Evolutionary conservation across 2,797 vertebrate genomes (phyloP).

Genomic region (Alauda arvensis): DNA sequence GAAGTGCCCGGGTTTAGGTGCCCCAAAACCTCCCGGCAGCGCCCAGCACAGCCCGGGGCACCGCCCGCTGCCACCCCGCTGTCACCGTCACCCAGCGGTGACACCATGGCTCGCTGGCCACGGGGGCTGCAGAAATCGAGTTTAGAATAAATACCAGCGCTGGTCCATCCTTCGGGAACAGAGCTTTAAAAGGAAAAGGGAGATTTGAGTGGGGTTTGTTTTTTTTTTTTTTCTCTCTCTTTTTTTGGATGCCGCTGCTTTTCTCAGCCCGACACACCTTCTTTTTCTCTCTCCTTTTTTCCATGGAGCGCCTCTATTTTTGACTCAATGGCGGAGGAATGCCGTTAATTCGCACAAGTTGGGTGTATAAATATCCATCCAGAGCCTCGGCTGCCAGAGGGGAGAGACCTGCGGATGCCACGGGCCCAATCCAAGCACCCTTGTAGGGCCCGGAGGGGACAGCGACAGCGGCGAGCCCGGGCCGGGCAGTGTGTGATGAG

Average conservation of each 20-base stretch:
- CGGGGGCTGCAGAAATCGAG: neutral
- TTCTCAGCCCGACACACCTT: neutral
- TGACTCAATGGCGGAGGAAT: constrained; percentile 70
- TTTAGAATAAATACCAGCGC: neutral
- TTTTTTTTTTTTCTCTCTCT: neutral
- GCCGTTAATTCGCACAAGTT: constrained; percentile 26
- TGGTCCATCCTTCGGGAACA: neutral
- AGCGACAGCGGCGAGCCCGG: neutral
- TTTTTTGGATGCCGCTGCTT: neutral
- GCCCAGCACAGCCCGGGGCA: neutral
- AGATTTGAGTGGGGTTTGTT: neutral
- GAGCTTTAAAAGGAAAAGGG: constrained; percentile 49
- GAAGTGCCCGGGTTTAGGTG: constrained; percentile 1
- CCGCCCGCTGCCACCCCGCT: neutral
- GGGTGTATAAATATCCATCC: constrained; percentile 23
- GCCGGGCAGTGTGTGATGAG: constrained; percentile 24
- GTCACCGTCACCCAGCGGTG: neutral
- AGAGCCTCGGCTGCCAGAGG: neutral
- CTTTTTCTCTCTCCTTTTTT: neutral
- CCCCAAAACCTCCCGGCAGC: neutral
- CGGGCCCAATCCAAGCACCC: neutral
- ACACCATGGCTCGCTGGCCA: neutral
- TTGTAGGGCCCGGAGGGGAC: constrained; percentile 54
- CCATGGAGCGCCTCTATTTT: constrained; percentile 40
- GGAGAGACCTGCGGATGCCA: neutral